phyloP scores from a whole-genome alignment of 2,113 vertebrate genomes.

The Leucopsar rothschildi region DNA sequence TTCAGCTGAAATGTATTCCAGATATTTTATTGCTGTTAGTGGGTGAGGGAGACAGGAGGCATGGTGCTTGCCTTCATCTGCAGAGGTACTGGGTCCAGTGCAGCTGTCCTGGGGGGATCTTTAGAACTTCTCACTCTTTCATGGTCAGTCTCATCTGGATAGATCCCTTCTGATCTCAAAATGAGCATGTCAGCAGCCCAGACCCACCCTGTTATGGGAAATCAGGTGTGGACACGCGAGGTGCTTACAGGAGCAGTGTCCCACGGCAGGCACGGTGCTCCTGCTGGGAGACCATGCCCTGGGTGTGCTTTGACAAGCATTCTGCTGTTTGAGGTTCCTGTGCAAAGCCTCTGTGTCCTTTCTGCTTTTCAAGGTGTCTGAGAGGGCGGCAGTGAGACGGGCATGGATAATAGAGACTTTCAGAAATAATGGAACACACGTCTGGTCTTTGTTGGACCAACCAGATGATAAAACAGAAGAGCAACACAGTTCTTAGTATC shows the following conservation, averaged over 20 bases:
- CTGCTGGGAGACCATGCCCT: neutral
- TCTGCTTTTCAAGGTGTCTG: neutral
- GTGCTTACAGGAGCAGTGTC: rapidly evolving
- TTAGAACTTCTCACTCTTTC: neutral
- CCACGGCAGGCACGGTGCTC: neutral
- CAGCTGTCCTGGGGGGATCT: neutral
- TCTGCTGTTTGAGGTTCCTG: neutral
- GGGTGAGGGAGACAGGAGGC: neutral
- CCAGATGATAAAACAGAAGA: neutral
- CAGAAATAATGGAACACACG: neutral
- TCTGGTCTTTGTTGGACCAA: neutral
- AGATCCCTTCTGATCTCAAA: neutral
- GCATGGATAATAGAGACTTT: neutral
- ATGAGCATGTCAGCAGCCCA: neutral
- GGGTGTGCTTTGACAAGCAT: neutral
- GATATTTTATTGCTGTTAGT: neutral
- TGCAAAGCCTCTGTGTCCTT: neutral
- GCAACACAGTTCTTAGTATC: neutral
- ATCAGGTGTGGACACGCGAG: rapidly evolving
- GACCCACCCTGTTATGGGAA: rapidly evolving
- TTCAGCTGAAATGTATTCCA: neutral
- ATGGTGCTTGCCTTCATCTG: neutral
- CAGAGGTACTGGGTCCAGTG: neutral
- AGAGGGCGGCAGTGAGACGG: neutral
- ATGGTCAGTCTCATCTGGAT: neutral